These are phyloP conservation scores for Steinernema carpocapsae DNA, from an alignment of 2,888 invertebrate genomes.

Conservation along the genomic window DNA sequence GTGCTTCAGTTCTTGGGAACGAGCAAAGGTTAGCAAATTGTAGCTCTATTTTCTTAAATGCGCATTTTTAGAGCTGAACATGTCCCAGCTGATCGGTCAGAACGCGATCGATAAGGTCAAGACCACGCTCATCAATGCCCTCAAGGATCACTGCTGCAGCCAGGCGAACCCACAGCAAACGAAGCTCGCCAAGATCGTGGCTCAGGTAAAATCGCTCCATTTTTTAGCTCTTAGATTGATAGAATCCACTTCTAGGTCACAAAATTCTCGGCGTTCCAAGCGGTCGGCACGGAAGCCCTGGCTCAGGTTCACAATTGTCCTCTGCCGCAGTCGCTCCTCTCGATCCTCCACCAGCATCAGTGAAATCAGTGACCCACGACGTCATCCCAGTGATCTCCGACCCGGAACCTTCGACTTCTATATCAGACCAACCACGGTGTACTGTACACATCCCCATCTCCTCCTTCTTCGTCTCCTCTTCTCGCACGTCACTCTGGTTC, in stretches of 20 bases:
- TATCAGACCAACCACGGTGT: neutral
- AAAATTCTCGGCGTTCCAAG: slow-evolving; percentile 19
- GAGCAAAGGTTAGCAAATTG: slow-evolving; percentile 35
- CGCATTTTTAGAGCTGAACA: slow-evolving; percentile 29
- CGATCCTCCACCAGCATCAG: neutral
- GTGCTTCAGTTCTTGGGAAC: slow-evolving; percentile 55
- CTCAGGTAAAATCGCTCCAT: slow-evolving; percentile 50
- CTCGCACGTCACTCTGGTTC: neutral
- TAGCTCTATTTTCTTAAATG: slow-evolving; percentile 18
- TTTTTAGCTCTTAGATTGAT: neutral
- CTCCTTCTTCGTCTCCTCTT: neutral
- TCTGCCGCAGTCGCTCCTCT: slow-evolving; percentile 12
- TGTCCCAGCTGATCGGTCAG: slow-evolving; percentile 47
- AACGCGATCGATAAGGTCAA: slow-evolving; percentile 84
- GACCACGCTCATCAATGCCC: slow-evolving; percentile 92
- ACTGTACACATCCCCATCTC: slow-evolving; percentile 1
- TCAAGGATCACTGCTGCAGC: slow-evolving; percentile 80
- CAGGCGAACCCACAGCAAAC: slow-evolving; percentile 46
- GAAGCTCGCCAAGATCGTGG: slow-evolving; percentile 61
- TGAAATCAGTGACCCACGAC: too few relatives aligned
- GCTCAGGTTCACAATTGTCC: neutral
- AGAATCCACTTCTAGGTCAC: neutral
- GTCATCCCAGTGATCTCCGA: too few relatives aligned
- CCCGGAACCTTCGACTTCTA: too few relatives aligned
- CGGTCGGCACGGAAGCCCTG: slow-evolving; percentile 6